Base-by-base conservation (phyloP, 2,797 vertebrate species). In the Coluber constrictor region DNA sequence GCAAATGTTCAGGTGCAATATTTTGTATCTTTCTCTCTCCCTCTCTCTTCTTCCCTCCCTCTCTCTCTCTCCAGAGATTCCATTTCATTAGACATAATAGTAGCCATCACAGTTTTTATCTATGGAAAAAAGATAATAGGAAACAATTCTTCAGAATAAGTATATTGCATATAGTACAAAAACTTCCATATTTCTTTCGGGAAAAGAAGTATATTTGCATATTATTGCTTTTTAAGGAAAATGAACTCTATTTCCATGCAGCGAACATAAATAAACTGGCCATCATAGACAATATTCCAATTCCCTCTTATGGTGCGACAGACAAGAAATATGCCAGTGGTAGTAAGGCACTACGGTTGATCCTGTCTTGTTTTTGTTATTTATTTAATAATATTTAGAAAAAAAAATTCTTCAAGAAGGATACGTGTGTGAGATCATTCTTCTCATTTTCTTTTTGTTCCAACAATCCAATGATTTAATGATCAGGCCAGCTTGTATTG, bases 31-130 rank as follows among this genome's bases (percentile, higher is more conserved):
- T 3, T 32, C 5, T 3, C n/a, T 2, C 10, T 3, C 7, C 1
- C 1, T 2, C 12, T 12, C 63, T 0, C 59, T 25, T 23, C 10
- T 11, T 11, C 9, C 2, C 54, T 3, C 16, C 16, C 56, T 0
- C 18, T 4, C 9, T 27, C 60, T 25, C 29, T 16, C 29, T 32
- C n/a, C 20, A 70, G 47, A 63, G 43, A 83, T 86, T 56, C 27
- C 56, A 60, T 51, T 91, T 86, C 27, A 51, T 91, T 27, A 83
- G 10, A 25, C 37, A 25, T 5, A 47, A 23, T 83, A 47, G 37
- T 83, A 83, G 74, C 20, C 20, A 83, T 83, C 37, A 6, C 20
- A 47, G 47, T 83, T 83, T 83, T 83, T 83, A 83, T 25, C 74
- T 47, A 83, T 25, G 74, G 18, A 83, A 83, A 83, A 83, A 83